Evolutionary conservation across 2,797 vertebrate species (phyloP).

Genomic region (Hapalemur alaotrensis): DNA sequence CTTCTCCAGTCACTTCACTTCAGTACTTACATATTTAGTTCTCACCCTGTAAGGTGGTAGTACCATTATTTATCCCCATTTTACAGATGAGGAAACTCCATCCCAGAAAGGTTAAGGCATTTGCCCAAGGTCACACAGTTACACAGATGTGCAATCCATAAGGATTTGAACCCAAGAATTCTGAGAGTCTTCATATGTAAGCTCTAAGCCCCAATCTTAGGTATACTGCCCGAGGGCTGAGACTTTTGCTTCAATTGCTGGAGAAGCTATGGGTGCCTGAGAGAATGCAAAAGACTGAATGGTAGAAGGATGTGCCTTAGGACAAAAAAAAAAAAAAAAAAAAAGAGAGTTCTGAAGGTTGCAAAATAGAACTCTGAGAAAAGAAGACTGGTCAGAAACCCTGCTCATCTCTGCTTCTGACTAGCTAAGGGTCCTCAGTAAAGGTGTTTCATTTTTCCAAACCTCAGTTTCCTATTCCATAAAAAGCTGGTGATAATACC

Average conservation of each 20-base stretch:
- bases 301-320: not conserved
- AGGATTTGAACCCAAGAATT: not conserved
- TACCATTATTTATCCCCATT: not conserved
- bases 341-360: not conserved
- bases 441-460: constrained; percentile 27
- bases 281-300: not conserved
- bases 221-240: not conserved
- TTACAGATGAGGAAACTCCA: not conserved
- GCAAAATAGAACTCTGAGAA: not conserved
- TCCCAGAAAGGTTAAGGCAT: not conserved
- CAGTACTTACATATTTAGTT: not conserved
- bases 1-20: not conserved
- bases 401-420: not conserved
- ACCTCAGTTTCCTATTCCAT: not conserved
- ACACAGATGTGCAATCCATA: not conserved
- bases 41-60: not conserved
- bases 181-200: not conserved
- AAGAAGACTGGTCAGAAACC: not conserved
- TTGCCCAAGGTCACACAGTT: not conserved
- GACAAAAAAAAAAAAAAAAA: not conserved
- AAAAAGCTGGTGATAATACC: not conserved
- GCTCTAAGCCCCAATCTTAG: not conserved
- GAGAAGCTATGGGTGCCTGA: not conserved
- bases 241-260: not conserved
- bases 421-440: not conserved